Evolutionary conservation across 2,888 invertebrate species (phyloP), one percentile per base, ranked within the genome.

Genomic region (Tetragnatha montana): DNA sequence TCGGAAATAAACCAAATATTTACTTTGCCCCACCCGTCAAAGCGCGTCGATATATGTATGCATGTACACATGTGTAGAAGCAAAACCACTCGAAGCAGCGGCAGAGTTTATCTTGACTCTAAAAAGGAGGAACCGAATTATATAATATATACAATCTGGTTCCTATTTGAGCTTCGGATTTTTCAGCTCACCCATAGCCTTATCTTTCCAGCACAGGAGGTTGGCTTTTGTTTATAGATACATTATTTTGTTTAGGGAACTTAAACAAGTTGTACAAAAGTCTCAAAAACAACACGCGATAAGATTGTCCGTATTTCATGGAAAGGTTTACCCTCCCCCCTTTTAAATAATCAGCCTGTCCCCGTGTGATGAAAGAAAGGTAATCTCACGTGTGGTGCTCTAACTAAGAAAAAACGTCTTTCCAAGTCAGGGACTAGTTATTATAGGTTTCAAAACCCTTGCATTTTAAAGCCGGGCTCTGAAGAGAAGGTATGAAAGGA

Each of bases 1-100:
- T 84, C 68, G 83, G 76, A 84, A 84, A 84, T 84, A 84, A 84
- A 76, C 83, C 75, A 84, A 84, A 84, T 84, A 84, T 84, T 84
- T 84, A 47, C 83, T 84, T 76, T 84, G 49, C 83, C 69, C 49
- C 74, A 49, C 75, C 49, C 69, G 50, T 76, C 14, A 8, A n/a
- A 75, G 49, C 14, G 69, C 68, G 47, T 69, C 83, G 68, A 84
- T 84, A 76, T 84, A 69, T 75, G 75, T 83, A 83, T 83, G 75
- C 47, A 83, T 76, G 83, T 75, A 83, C 68, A 84, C 83, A 84
- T 76, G 76, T 69, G 68, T 68, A 84, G 76, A 76, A 75, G 76
- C 76, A 84, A 83, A 84, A 76, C 60, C 60, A 60, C 50, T 51
- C 14, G 47, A 60, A 68, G 47, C 22, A 68, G 69, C 50, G 1